phyloP scores from a whole-genome alignment of 2,888 invertebrate species.

The Cosmopolites sordidus region DNA sequence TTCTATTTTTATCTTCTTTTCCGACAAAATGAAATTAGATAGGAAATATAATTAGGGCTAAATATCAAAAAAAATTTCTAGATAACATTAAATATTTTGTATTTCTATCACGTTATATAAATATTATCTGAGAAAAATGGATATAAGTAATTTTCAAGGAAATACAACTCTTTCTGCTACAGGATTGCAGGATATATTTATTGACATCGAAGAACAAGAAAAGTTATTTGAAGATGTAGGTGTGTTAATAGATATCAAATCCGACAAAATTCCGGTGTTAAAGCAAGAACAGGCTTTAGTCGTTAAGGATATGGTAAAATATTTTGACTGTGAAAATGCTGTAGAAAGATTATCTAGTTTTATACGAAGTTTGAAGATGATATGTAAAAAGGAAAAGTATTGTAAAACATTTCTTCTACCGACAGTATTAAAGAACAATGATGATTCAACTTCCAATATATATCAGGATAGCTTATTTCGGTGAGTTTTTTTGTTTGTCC shows the following conservation, averaged over 20 bases:
- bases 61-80: too few relatives aligned
- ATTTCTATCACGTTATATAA: too few relatives aligned
- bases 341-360: constrained; percentile 53
- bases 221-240: constrained; percentile 31
- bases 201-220: not conserved
- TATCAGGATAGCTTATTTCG: constrained; percentile 39
- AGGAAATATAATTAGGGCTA: too few relatives aligned
- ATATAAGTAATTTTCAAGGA: not conserved
- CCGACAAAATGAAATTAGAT: too few relatives aligned
- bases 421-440: constrained; percentile 38
- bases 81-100: too few relatives aligned
- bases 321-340: constrained; percentile 26
- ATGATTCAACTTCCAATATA: constrained; percentile 16
- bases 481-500: constrained; percentile 24
- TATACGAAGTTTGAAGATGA: constrained; percentile 48
- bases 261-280: constrained; percentile 36
- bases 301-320: constrained; percentile 40
- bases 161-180: not conserved
- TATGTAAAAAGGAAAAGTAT: constrained; percentile 38
- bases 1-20: too few relatives aligned
- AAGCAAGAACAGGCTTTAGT: constrained; percentile 43
- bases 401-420: constrained; percentile 43
- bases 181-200: not conserved
- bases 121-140: too few relatives aligned
- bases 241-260: constrained; percentile 32